Percentiles rank a stretch among this genome's conserved stretches.
Evolutionary conservation across 2,113 vertebrate species (phyloP).

Genomic region (Eira barbara): DNA sequence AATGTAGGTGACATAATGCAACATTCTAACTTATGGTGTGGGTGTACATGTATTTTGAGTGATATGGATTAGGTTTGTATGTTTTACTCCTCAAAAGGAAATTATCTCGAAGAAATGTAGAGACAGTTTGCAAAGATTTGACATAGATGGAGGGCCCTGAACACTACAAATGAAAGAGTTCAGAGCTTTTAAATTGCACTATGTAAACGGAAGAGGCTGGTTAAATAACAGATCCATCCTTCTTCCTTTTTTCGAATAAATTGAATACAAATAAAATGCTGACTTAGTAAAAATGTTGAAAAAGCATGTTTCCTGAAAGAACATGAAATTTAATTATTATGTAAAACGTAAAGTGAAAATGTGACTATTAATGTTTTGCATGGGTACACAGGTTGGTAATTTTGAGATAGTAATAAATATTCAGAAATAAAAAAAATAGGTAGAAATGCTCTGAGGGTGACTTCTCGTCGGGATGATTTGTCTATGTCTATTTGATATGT

Average conservation of each 20-base stretch:
- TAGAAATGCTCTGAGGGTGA: background rate
- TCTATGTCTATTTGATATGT: constrained; percentile 35
- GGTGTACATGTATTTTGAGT: background rate
- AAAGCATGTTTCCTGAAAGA: constrained; percentile 46
- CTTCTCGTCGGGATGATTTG: constrained; percentile 29
- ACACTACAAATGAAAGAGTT: constrained; percentile 44
- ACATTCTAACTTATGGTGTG: background rate
- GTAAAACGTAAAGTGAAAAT: constrained; percentile 46
- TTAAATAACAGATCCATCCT: constrained; percentile 56
- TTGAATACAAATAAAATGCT: constrained; percentile 60
- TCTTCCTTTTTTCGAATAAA: constrained; percentile 59
- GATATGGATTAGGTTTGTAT: constrained; percentile 46
- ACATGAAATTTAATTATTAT: constrained; percentile 68
- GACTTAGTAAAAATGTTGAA: constrained; percentile 51
- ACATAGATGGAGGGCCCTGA: constrained; percentile 59
- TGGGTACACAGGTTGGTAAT: constrained; percentile 47
- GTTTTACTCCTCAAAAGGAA: constrained; percentile 48
- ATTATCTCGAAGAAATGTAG: constrained; percentile 47
- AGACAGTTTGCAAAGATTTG: constrained; percentile 34
- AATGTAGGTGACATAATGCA: constrained; percentile 13
- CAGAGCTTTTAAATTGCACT: constrained; percentile 62
- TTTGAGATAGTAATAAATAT: constrained; percentile 50
- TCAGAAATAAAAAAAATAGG: background rate
- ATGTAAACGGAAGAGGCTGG: constrained; percentile 48
- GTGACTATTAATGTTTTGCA: constrained; percentile 56